phyloP scores from a whole-genome alignment of 2,797 vertebrate genomes.

The Platalea minor region DNA sequence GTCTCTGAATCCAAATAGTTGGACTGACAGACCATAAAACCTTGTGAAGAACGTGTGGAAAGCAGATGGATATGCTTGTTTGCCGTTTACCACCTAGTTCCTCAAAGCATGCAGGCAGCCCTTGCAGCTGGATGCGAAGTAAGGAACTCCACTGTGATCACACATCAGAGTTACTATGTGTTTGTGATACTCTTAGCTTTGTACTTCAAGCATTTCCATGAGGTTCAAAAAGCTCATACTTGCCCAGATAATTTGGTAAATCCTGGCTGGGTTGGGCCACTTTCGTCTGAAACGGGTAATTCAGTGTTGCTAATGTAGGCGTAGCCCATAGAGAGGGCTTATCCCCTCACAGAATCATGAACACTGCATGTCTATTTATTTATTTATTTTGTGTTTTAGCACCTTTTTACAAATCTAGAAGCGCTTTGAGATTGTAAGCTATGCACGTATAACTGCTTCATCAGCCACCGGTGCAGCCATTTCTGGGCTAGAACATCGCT shows the following conservation, averaged over 20 bases:
- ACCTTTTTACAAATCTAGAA: slow-evolving; percentile 2
- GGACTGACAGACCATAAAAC: not conserved
- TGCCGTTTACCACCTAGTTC: not conserved
- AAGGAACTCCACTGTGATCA: not conserved
- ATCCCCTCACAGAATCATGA: not conserved
- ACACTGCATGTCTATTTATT: slow-evolving; percentile 40
- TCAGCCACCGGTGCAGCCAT: not conserved
- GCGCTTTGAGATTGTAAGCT: not conserved
- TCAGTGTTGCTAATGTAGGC: not conserved
- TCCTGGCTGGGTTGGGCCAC: not conserved
- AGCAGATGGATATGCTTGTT: not conserved
- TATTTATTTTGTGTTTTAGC: slow-evolving; percentile 35
- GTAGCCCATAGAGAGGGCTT: not conserved
- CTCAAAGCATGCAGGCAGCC: not conserved
- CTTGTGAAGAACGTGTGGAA: not conserved
- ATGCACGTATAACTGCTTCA: not conserved
- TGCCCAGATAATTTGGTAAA: not conserved
- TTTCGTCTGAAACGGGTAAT: not conserved
- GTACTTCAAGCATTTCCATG: not conserved
- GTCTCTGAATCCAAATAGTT: not conserved
- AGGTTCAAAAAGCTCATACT: not conserved
- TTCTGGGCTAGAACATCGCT: not conserved
- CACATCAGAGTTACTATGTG: not conserved
- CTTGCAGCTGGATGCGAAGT: not conserved
- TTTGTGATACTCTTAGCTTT: not conserved